Evolutionary conservation across 92 coral and sea anemone species (phyloP), one percentile per base, ranked within the genome.

Genomic region (Palythoa heliodiscus): DNA sequence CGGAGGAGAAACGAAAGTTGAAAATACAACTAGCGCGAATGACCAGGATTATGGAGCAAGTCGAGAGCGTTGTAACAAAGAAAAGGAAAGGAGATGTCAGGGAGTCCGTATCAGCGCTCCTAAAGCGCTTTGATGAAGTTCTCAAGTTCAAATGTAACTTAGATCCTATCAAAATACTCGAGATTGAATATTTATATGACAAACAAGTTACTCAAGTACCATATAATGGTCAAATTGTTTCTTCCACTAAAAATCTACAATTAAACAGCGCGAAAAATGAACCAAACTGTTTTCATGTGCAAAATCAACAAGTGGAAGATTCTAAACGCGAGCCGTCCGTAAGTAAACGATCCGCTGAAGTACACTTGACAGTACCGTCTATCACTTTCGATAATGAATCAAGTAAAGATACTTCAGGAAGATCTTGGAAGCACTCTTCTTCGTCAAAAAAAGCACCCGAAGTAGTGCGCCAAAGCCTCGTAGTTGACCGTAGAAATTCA

Each of bases 21-120:
- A 80, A 80, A 52, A 20, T 80, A 17, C 84, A 80, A 20, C 43
- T 80, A 19, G 84, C 84, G 57, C 84, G 66, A 48, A 80, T 80
- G 74, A 22, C 35, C 22, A 80, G 60, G 17, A 75, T 35, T 16
- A 19, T 80, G n/a, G 84, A 66, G 13, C 84, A 80, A 68, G 84
- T 66, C 7, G 73, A 67, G 13, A 53, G 58, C 15, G 73, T 80
- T 66, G 84, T 80, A 23, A 66, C 73, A 64, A 50, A 23, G 22
- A 52, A 25, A 12, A 48, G 20, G 52, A 67, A 50, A 8, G 14
- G 40, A 14, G 75, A 47, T 38, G n/a, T 12, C 10, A 40, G 11
- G 19, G 73, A 47, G 4, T 16, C 60, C 48, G 61, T 57, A 48
- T 11, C 84, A 3, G 84, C 74, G 48, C 74, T 80, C 4, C 25